phyloP scores from a whole-genome alignment of 2,113 vertebrate genomes.

The Pyxicephalus adspersus region DNA sequence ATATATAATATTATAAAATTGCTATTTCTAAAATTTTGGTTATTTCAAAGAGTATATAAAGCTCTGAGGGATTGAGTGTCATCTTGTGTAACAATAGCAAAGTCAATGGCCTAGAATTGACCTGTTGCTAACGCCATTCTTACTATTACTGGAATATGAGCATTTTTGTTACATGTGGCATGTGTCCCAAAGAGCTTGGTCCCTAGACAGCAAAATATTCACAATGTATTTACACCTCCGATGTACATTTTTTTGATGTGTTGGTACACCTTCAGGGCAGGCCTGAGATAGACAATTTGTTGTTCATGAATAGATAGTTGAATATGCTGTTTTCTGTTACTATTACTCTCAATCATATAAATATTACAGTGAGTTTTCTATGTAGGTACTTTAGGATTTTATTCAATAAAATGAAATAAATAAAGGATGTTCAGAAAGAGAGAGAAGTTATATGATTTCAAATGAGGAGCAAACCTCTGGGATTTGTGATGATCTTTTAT shows the following conservation, averaged over 20 bases:
- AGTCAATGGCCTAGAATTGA: conserved; percentile 45
- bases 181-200: conserved; percentile 23
- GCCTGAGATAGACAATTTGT: conserved; percentile 34
- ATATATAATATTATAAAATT: too few relatives aligned
- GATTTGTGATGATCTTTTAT: too few relatives aligned
- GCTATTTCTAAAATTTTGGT: background rate
- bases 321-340: background rate
- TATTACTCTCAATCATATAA: background rate
- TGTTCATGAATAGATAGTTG: background rate
- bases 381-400: too few relatives aligned
- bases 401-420: too few relatives aligned
- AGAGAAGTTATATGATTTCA: too few relatives aligned
- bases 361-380: too few relatives aligned
- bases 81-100: conserved; percentile 42
- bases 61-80: conserved; percentile 39
- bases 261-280: conserved; percentile 43
- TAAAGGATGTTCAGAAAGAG: too few relatives aligned
- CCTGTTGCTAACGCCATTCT: conserved; percentile 28
- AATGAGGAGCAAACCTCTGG: too few relatives aligned
- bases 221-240: conserved; percentile 49
- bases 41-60: conserved; percentile 28
- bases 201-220: conserved; percentile 39
- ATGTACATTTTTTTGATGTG: conserved; percentile 42
- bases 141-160: conserved; percentile 31
- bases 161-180: conserved; percentile 34